A percentile compares a stretch with the other conserved stretches of the same genome.
These are phyloP conservation scores for Acleris literana DNA, from an alignment of 2,888 invertebrate species.

Conservation along the genomic window DNA sequence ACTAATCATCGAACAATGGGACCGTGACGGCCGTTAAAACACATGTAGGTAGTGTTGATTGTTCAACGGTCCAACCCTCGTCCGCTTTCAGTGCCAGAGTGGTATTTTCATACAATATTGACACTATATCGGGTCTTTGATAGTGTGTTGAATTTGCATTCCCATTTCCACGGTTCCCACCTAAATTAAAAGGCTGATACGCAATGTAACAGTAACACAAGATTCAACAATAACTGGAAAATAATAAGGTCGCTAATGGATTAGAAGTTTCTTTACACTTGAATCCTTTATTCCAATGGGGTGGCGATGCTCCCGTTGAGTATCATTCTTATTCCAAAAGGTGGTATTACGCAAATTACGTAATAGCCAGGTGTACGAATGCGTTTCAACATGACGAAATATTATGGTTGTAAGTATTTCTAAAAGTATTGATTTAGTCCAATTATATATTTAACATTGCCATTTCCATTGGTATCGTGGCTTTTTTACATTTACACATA, in stretches of 20 bases:
- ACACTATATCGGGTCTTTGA: no score
- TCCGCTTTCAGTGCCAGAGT: no score
- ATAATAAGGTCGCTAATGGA: no score
- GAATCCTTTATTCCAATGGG: no score
- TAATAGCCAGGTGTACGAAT: slow-evolving; percentile 56
- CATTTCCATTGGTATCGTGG: no score
- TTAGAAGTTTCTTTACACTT: no score
- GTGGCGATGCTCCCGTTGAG: slow-evolving; percentile 45
- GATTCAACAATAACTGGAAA: no score
- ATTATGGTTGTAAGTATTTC: slow-evolving; percentile 33
- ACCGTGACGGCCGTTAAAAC: slow-evolving; percentile 45
- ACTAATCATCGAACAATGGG: slow-evolving; percentile 29
- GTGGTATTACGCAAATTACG: slow-evolving; percentile 69
- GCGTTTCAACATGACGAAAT: slow-evolving; percentile 42
- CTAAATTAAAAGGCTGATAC: no score
- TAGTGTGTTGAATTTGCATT: slow-evolving; percentile 58
- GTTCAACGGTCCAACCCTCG: slow-evolving; percentile 47
- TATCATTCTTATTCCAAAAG: slow-evolving; percentile 57
- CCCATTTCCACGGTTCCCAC: slow-evolving; percentile 37
- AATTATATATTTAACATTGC: no score
- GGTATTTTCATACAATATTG: no score
- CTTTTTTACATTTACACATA: neutral
- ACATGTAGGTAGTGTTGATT: slow-evolving; percentile 39
- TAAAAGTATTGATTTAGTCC: neutral
- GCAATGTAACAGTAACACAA: no score